phyloP scores from a whole-genome alignment of 2,113 vertebrate genomes.

The Misgurnus mizolepis region DNA sequence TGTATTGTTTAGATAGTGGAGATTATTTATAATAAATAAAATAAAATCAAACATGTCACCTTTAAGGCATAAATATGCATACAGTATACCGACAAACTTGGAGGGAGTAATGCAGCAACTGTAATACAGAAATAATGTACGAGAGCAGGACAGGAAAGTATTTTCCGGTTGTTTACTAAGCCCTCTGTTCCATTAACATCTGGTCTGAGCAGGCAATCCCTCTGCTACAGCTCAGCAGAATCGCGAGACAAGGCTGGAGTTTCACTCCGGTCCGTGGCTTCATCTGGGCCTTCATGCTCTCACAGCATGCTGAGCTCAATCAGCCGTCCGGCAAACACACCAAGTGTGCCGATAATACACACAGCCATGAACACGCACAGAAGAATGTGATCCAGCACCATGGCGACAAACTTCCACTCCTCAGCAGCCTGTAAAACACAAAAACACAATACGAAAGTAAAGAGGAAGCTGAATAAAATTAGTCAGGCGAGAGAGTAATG shows the following conservation, averaged over 20 bases:
- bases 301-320: conserved; percentile 90
- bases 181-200: conserved; percentile 1
- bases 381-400: conserved; percentile 97
- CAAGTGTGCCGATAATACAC: conserved; percentile 92
- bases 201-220: not conserved
- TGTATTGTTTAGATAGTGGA: too few species aligned
- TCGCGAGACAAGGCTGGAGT: not conserved
- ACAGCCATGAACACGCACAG: conserved; percentile 95
- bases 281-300: conserved; percentile 46
- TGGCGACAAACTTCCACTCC: conserved; percentile 98
- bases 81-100: not conserved
- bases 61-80: not conserved
- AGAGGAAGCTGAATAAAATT: not conserved
- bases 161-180: conserved; percentile 7
- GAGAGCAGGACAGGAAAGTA: not conserved
- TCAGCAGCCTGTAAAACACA: conserved; percentile 81
- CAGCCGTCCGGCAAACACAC: conserved; percentile 93
- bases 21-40: too few species aligned
- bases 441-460: not conserved
- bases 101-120: not conserved
- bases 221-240: conserved; percentile 5
- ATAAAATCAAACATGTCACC: not conserved
- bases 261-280: conserved; percentile 32
- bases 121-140: not conserved
- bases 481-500: too few species aligned